Conservation (phyloP, 2,888 invertebrate species). For the Globia sparganii region DNA sequence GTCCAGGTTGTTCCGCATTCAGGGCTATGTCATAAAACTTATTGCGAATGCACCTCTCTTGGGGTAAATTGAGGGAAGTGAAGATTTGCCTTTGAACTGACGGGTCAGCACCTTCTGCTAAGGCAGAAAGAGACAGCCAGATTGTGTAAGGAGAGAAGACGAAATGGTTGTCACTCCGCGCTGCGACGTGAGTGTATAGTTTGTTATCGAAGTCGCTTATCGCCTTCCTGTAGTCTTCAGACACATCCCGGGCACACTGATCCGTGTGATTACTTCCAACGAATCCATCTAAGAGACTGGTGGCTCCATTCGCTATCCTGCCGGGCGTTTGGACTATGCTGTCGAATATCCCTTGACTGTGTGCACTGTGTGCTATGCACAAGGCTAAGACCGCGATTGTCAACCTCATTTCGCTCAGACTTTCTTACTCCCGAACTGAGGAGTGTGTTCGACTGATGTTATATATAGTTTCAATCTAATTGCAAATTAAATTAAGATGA, state of each 20-base stretch:
- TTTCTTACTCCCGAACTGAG: not conserved
- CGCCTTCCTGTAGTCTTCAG: constrained; percentile 42
- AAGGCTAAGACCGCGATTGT: constrained; percentile 12
- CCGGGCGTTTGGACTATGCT: constrained; percentile 13
- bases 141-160: constrained; percentile 67
- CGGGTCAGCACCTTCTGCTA: constrained; percentile 68
- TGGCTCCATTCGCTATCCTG: constrained; percentile 1
- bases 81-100: constrained; percentile 57
- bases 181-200: constrained; percentile 51
- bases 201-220: constrained; percentile 36
- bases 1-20: constrained; percentile 59
- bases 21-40: constrained; percentile 68
- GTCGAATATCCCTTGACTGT: constrained; percentile 21
- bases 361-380: constrained; percentile 41
- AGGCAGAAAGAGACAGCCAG: constrained; percentile 69
- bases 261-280: constrained; percentile 15
- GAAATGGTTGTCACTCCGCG: constrained; percentile 59
- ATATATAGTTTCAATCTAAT: constrained; percentile 24
- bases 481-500: constrained; percentile 13
- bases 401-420: constrained; percentile 32
- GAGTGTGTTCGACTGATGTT: not conserved
- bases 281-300: constrained; percentile 7
- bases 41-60: constrained; percentile 62
- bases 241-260: constrained; percentile 38
- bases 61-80: constrained; percentile 61